Percentiles rank a stretch among this genome's conserved stretches.
phyloP scores from a whole-genome alignment of 1,140 invertebrate species.

The Hyposmocoma kahamanoa region DNA sequence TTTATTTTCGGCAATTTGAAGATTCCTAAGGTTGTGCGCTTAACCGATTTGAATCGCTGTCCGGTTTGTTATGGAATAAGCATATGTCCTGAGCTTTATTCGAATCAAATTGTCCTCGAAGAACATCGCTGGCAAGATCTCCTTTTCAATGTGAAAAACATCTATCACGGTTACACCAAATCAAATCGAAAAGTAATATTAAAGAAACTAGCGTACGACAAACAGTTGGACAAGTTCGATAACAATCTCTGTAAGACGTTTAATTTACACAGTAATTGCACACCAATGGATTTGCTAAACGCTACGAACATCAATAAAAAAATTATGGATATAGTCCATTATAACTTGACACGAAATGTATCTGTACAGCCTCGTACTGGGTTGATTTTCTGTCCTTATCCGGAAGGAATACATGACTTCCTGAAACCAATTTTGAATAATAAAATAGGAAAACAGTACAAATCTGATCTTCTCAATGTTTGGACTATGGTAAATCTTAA shows the following conservation, averaged over 20 bases:
- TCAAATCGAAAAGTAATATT: conserved; percentile 44
- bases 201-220: conserved; percentile 55
- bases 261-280: conserved; percentile 37
- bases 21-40: conserved; percentile 41
- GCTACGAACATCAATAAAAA: conserved; percentile 41
- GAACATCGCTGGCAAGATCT: conserved; percentile 31
- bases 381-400: conserved; percentile 51
- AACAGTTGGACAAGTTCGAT: conserved; percentile 52
- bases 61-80: conserved; percentile 57
- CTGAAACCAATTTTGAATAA: conserved; percentile 33
- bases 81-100: conserved; percentile 57
- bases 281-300: conserved; percentile 42
- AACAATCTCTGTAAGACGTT: conserved; percentile 41
- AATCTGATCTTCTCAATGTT: conserved; percentile 47
- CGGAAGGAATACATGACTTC: conserved; percentile 47
- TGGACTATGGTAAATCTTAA: conserved; percentile 64
- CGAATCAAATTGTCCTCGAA: conserved; percentile 42
- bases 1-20: conserved; percentile 50
- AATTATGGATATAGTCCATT: conserved; percentile 41
- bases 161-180: conserved; percentile 55
- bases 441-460: conserved; percentile 24
- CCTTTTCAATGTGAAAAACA: conserved; percentile 61
- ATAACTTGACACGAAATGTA: conserved; percentile 44
- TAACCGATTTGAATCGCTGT: conserved; percentile 49
- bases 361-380: conserved; percentile 45